A percentile compares a stretch with the other conserved stretches of the same genome.
Evolutionary conservation across 2,113 vertebrate species (phyloP).

Genomic region (Pedetes capensis): DNA sequence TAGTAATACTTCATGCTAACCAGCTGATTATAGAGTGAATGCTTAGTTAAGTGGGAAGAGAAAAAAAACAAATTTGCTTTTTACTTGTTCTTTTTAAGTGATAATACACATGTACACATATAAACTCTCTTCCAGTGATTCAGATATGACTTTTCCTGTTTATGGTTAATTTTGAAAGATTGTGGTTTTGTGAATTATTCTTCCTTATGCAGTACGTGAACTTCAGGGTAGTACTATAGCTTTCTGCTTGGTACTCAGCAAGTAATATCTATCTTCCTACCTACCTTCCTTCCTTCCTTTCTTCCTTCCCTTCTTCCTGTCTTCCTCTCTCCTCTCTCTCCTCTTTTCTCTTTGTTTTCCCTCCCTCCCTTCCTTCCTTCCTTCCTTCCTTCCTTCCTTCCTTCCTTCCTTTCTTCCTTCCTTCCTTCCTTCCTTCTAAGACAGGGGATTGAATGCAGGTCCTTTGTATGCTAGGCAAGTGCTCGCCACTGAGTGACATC

Average conservation of each 20-base stretch:
- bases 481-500: no score
- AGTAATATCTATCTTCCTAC: no score
- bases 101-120: neutral
- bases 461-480: no score
- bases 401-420: no score
- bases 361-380: no score
- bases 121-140: constrained; percentile 26
- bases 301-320: no score
- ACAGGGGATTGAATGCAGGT: no score
- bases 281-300: no score
- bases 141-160: constrained; percentile 51
- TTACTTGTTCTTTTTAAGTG: constrained; percentile 59
- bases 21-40: constrained; percentile 51
- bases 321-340: no score
- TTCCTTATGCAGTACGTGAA: neutral
- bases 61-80: constrained; percentile 60
- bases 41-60: constrained; percentile 32
- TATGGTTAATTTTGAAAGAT: constrained; percentile 53
- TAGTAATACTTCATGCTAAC: constrained; percentile 60
- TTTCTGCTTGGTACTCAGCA: neutral
- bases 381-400: no score
- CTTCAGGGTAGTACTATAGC: constrained; percentile 24
- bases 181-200: constrained; percentile 34
- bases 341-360: no score
- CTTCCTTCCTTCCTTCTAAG: no score